These are phyloP conservation scores for Rhegmatorhina hoffmannsi DNA, from an alignment of 2,113 vertebrate species.

Conservation along the genomic window DNA sequence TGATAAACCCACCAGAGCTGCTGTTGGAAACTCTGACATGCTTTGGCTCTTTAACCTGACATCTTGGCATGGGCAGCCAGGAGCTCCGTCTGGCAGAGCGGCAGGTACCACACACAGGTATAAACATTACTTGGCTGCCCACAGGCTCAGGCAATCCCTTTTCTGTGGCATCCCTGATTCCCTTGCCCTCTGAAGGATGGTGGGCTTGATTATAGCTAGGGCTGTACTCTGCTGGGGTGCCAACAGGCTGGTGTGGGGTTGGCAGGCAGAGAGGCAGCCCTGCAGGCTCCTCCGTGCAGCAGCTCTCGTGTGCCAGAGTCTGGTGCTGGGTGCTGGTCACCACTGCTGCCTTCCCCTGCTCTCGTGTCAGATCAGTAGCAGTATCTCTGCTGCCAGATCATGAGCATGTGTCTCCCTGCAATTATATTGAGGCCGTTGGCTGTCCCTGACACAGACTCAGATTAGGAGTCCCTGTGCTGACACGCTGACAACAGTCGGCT, in stretches of 20 bases:
- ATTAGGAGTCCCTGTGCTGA: constrained; percentile 57
- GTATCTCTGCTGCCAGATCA: constrained; percentile 46
- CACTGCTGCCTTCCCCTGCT: not conserved
- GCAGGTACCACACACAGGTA: not conserved
- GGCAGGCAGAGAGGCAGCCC: not conserved
- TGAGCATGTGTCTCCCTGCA: constrained; percentile 33
- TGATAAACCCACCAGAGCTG: not conserved
- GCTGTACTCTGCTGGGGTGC: not conserved
- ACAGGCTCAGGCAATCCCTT: not conserved
- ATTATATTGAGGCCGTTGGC: constrained; percentile 7
- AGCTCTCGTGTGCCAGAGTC: too few species aligned
- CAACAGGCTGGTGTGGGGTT: not conserved
- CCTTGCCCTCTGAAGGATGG: not conserved
- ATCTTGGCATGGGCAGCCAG: not conserved
- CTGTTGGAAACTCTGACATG: not conserved
- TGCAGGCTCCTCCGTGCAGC: fast-evolving
- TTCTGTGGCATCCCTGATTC: not conserved
- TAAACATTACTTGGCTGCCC: not conserved
- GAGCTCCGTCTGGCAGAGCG: not conserved
- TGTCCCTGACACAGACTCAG: constrained; percentile 47
- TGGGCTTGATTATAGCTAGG: not conserved
- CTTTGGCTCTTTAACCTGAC: not conserved
- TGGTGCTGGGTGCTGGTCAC: not conserved
- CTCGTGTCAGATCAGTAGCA: constrained; percentile 44
- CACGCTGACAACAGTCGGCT: constrained; percentile 38